Conservation (phyloP, 2,113 vertebrate genomes). For the Oceanites oceanicus region DNA sequence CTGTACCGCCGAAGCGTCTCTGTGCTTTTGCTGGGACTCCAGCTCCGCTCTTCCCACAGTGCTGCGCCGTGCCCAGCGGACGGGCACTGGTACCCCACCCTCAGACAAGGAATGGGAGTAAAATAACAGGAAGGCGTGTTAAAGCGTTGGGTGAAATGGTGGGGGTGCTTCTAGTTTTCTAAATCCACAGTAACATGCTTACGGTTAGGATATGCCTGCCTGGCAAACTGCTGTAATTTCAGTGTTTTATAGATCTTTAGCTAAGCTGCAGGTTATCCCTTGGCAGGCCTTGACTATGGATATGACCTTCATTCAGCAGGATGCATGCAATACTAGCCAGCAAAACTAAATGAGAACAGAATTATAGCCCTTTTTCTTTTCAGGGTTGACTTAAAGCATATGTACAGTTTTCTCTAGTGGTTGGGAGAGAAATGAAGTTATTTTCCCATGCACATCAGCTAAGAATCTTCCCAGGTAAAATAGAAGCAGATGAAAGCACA, state of each 20-base stretch:
- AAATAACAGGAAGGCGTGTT: not conserved
- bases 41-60: not conserved
- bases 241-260: not conserved
- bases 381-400: not conserved
- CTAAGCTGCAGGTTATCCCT: not conserved
- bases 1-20: accelerated
- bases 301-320: not conserved
- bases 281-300: not conserved
- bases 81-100: no score
- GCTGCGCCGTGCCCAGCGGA: not conserved
- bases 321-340: not conserved
- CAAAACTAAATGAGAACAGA: not conserved
- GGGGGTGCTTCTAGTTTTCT: not conserved
- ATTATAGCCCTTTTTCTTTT: not conserved
- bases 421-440: not conserved
- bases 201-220: not conserved
- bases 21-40: not conserved
- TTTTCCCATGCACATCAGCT: not conserved
- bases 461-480: not conserved
- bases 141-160: not conserved
- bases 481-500: not conserved
- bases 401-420: accelerated
- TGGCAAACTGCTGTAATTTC: not conserved
- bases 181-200: not conserved
- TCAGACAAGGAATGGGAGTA: not conserved